phyloP scores from a whole-genome alignment of 1,140 invertebrate species.

The Laupala kohalensis region DNA sequence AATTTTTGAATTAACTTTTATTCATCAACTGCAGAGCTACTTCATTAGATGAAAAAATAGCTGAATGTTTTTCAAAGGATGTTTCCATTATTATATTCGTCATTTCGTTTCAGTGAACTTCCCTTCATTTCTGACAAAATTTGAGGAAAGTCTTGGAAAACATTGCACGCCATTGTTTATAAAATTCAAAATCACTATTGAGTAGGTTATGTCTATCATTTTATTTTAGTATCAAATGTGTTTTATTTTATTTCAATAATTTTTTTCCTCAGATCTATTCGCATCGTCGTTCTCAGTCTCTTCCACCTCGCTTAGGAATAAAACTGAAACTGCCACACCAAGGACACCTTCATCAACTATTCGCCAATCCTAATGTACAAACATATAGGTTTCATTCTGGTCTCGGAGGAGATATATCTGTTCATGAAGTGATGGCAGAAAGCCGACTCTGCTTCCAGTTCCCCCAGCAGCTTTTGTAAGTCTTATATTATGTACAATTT shows the following conservation, averaged over 20 bases:
- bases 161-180: too few relatives aligned
- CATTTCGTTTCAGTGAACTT: too few relatives aligned
- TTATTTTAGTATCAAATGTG: not conserved
- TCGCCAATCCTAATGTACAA: slow-evolving; percentile 59
- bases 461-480: slow-evolving; percentile 80
- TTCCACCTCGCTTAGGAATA: slow-evolving; percentile 64
- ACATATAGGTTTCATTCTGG: slow-evolving; percentile 87
- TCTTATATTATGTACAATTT: slow-evolving; percentile 21
- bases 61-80: too few relatives aligned
- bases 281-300: slow-evolving; percentile 70
- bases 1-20: too few relatives aligned
- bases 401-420: slow-evolving; percentile 76
- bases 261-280: slow-evolving; percentile 34
- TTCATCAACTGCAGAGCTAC: too few relatives aligned
- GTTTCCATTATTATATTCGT: too few relatives aligned
- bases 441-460: slow-evolving; percentile 72
- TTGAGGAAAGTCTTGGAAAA: too few relatives aligned
- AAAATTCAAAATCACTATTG: too few relatives aligned
- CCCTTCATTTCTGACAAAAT: too few relatives aligned
- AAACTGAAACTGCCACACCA: slow-evolving; percentile 69
- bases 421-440: slow-evolving; percentile 89
- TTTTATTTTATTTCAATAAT: too few relatives aligned
- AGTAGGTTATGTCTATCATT: too few relatives aligned
- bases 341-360: slow-evolving; percentile 55
- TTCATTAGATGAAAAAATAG: too few relatives aligned